Evolutionary conservation across 2,888 invertebrate genomes (phyloP).

Genomic region (Drosophila villosipedis): DNA sequence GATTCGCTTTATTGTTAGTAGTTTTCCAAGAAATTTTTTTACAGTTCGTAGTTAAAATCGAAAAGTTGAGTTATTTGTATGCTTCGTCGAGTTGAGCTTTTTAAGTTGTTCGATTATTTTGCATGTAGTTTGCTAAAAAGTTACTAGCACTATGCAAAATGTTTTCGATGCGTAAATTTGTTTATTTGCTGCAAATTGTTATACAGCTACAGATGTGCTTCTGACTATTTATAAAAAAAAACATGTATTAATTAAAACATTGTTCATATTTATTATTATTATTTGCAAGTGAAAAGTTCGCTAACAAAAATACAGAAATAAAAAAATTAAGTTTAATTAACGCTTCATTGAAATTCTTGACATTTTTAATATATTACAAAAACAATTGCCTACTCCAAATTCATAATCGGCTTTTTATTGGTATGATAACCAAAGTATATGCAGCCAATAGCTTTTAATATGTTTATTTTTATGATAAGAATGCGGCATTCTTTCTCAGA

Average conservation of each 20-base stretch:
- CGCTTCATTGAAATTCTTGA: background rate
- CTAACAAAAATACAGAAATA: background rate
- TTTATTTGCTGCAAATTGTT: background rate
- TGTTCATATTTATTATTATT: background rate
- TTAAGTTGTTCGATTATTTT: constrained; percentile 14
- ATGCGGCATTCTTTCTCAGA: background rate
- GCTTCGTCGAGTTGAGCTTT: constrained; percentile 22
- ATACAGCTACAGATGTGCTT: background rate
- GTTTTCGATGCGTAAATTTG: background rate
- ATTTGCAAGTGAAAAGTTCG: background rate
- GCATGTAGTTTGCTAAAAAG: background rate
- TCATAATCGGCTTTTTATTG: background rate
- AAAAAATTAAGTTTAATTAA: background rate
- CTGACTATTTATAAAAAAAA: background rate
- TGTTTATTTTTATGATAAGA: background rate
- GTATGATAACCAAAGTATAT: background rate
- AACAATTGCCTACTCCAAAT: background rate
- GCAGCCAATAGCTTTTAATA: background rate
- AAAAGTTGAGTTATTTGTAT: constrained; percentile 16
- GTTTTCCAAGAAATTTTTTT: constrained; percentile 21
- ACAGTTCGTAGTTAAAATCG: constrained; percentile 21
- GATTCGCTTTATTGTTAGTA: constrained; percentile 7
- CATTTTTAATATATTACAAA: background rate
- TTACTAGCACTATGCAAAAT: constrained; percentile 1
- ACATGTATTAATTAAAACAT: background rate